Evolutionary conservation across 1,140 invertebrate genomes (phyloP), one percentile per base, ranked within the genome.

Genomic region (Pristionchus pacificus): DNA sequence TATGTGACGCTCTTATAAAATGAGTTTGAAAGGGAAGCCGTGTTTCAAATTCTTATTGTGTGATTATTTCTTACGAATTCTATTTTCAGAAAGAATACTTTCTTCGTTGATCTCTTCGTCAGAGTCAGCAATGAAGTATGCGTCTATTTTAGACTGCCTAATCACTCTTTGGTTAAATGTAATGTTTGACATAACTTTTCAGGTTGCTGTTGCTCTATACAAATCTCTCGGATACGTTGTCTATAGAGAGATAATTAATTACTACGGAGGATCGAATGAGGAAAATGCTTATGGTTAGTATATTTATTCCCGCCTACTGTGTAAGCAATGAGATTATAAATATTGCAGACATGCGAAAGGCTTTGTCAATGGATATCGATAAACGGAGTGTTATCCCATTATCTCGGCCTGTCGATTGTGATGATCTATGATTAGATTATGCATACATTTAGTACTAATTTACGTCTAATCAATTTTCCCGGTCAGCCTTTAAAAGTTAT

Each of bases 101-200:
- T 92, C 84, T 98, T 98, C 87, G 95, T 98, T n/a, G 96, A 98
- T 85, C 86, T 98, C 19, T 98, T 98, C 89, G 95, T 98, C 10
- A 88, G 95, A 79, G 93, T 97, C 0, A 97, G 93, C 78, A 98
- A 98, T 84, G 60, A 24, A 15, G 71, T 49, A 19, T 10, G 38
- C 6, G 38, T n/a, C n/a, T n/a, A n/a, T n/a, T n/a, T n/a, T n/a
- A n/a, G n/a, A n/a, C n/a, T n/a, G n/a, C n/a, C n/a, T n/a, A 49
- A 49, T 10, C 6, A 49, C 6, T 49, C 6, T 49, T 49, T 49
- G 6, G 6, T 19, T 49, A 49, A 19, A 19, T 49, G 19, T 49
- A 49, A 49, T 49, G n/a, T n/a, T n/a, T n/a, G n/a, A n/a, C n/a
- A n/a, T 49, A 49, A 49, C 6, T 49, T 19, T 49, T 49, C 90